Conservation (phyloP, 2,797 vertebrate species). For the Chiloscyllium punctatum region DNA sequence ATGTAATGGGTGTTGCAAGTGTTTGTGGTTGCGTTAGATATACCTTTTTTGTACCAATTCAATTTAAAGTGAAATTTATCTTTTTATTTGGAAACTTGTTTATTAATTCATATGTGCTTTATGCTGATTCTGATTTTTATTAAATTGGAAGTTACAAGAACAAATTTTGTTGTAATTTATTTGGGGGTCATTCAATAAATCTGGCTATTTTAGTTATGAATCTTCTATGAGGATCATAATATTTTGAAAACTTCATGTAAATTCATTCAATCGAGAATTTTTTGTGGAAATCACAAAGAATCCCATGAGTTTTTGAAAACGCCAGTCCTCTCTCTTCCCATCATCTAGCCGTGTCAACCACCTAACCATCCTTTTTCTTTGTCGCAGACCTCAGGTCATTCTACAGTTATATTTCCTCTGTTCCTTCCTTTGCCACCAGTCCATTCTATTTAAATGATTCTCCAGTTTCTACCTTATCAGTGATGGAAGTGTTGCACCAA, state of each 20-base stretch:
- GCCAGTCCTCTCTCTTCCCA: background rate
- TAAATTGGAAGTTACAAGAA: too few species aligned
- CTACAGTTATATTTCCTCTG: background rate
- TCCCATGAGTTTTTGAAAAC: background rate
- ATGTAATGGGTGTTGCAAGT: too few species aligned
- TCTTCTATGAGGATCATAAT: background rate
- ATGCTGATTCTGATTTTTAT: too few species aligned
- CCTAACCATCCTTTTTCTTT: background rate
- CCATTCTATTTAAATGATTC: background rate
- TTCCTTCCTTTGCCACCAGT: background rate
- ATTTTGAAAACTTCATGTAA: background rate
- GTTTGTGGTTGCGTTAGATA: too few species aligned
- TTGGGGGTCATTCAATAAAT: background rate
- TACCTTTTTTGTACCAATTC: too few species aligned
- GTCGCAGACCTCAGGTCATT: background rate
- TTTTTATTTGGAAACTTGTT: background rate
- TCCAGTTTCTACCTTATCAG: background rate
- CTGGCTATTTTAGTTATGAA: background rate
- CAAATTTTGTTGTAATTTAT: background rate
- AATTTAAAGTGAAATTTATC: too few species aligned
- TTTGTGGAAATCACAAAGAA: background rate
- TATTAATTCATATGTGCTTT: background rate
- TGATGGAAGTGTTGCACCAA: background rate
- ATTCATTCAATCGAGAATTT: background rate
- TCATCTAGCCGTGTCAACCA: background rate